phyloP scores from a whole-genome alignment of 1,140 invertebrate species.

The Magallana angulata region DNA sequence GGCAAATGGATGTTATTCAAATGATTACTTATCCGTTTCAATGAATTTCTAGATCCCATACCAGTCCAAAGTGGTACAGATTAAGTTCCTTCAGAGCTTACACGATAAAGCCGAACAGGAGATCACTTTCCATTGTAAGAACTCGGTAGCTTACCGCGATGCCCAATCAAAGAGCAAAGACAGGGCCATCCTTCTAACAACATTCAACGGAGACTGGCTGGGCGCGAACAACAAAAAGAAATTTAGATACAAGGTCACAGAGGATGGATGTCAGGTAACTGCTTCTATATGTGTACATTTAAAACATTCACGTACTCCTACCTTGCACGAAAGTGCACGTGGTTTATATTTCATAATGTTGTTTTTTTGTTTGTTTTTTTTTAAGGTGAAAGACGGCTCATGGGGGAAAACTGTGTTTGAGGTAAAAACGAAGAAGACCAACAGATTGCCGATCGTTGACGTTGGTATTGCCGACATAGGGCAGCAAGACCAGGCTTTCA shows the following conservation, averaged over 20 bases:
- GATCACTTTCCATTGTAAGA: constrained; percentile 27
- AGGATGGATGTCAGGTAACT: constrained; percentile 31
- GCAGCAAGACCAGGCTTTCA: neutral
- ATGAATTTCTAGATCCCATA: constrained; percentile 14
- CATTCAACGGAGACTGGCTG: neutral
- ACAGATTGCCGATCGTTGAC: constrained; percentile 18
- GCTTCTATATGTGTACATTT: too few relatives aligned
- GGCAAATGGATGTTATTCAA: too few relatives aligned
- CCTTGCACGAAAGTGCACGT: neutral
- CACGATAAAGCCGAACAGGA: constrained; percentile 15
- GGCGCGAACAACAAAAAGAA: constrained; percentile 22
- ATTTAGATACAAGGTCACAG: constrained; percentile 21
- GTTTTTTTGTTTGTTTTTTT: too few relatives aligned
- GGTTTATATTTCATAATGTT: neutral
- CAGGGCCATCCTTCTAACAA: neutral
- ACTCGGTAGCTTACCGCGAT: constrained; percentile 19
- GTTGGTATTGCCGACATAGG: constrained; percentile 27
- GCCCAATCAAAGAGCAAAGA: neutral
- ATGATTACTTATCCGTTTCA: neutral
- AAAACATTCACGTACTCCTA: too few relatives aligned
- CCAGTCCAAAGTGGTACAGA: constrained; percentile 12
- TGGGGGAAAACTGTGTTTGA: constrained; percentile 42
- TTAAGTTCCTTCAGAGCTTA: constrained; percentile 16
- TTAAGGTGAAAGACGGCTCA: neutral
- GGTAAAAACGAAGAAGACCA: constrained; percentile 41